Evolutionary conservation across 2,113 vertebrate genomes (phyloP).

Genomic region (Phalacrocorax carbo): DNA sequence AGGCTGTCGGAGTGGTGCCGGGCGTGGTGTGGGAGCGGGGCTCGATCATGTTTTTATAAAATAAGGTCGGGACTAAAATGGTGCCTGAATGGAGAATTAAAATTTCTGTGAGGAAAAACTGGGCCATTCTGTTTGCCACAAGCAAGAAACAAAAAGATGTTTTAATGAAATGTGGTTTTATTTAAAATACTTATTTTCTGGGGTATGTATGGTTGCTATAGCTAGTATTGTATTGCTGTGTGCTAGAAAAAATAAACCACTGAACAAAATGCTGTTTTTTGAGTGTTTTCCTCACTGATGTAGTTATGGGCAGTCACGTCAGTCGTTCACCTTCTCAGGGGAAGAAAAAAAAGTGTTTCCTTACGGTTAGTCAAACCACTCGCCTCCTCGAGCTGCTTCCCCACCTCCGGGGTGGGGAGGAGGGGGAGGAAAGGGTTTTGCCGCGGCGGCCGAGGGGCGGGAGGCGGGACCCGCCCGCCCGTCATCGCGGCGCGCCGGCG

Average conservation of each 20-base stretch:
- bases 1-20: accelerated
- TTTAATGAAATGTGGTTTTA: background rate
- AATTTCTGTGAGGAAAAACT: background rate
- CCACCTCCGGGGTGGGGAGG: too few species aligned
- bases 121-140: accelerated
- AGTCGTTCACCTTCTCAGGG: background rate
- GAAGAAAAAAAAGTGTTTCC: background rate
- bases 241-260: conserved; percentile 34
- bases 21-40: accelerated
- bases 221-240: background rate
- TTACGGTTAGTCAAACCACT: too few species aligned
- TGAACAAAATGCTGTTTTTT: background rate
- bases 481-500: too few species aligned
- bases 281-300: background rate
- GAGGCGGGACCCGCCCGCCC: too few species aligned
- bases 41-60: accelerated
- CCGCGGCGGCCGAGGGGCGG: too few species aligned
- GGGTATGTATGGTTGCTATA: accelerated
- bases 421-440: too few species aligned
- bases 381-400: accelerated
- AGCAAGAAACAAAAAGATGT: background rate
- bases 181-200: background rate
- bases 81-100: background rate
- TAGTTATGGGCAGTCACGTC: accelerated
- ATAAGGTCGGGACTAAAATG: too few species aligned